Conservation (phyloP, 2,888 invertebrate species). For the Acronicta leporina region DNA sequence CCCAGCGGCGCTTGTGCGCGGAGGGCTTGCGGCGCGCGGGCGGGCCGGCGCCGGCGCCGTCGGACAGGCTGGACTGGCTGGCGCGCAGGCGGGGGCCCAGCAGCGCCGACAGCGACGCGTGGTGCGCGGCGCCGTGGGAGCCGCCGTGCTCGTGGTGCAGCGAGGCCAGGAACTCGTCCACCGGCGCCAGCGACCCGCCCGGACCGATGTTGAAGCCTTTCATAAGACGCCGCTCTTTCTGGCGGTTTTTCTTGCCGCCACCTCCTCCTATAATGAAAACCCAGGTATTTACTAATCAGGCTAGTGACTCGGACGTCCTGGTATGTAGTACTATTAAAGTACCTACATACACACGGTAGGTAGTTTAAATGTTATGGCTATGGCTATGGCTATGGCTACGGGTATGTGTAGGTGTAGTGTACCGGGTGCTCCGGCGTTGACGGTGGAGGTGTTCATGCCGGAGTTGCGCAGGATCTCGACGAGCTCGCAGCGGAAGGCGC, state of each 20-base stretch:
- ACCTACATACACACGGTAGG: no score
- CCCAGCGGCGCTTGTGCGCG: slow-evolving; percentile 94
- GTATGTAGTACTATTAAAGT: not conserved
- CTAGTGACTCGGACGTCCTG: not conserved
- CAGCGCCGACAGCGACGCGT: slow-evolving; percentile 91
- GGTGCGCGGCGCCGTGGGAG: slow-evolving; percentile 73
- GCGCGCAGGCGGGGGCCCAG: slow-evolving; percentile 89
- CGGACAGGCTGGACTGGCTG: slow-evolving; percentile 82
- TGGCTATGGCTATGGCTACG: not conserved
- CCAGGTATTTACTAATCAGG: no score
- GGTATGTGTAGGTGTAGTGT: not conserved
- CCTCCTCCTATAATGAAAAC: slow-evolving; percentile 88
- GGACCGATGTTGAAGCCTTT: slow-evolving; percentile 97
- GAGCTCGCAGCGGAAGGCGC: slow-evolving; percentile 98
- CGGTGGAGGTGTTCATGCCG: slow-evolving; percentile 97
- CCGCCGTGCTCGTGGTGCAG: slow-evolving; percentile 90
- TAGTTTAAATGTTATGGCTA: no score
- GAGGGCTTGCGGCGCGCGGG: slow-evolving; percentile 76
- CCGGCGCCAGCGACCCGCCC: slow-evolving; percentile 91
- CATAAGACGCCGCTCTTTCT: slow-evolving; percentile 97
- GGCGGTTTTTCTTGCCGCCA: slow-evolving; percentile 97
- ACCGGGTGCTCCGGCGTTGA: slow-evolving; percentile 94
- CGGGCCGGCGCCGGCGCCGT: slow-evolving; percentile 61
- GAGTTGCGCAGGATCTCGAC: slow-evolving; percentile 98
- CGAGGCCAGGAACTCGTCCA: slow-evolving; percentile 94